Evolutionary conservation across 2,888 invertebrate genomes (phyloP).

Genomic region (Orchestes rusci): DNA sequence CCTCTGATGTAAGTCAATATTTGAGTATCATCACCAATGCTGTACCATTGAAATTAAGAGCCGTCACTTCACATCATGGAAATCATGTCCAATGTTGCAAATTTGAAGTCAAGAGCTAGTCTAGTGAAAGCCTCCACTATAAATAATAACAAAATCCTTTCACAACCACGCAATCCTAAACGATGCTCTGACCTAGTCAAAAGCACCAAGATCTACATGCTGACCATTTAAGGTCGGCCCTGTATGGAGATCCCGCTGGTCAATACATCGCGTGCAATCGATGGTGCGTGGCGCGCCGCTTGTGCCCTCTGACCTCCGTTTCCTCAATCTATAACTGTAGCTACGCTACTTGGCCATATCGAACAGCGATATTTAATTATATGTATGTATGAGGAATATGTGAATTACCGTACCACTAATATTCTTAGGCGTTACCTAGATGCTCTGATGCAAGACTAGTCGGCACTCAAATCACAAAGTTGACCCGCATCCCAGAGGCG

Average conservation of each 20-base stretch:
- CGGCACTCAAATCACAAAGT: constrained; percentile 19
- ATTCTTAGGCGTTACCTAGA: constrained; percentile 19
- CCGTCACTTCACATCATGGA: too few species aligned
- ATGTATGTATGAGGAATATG: constrained; percentile 30
- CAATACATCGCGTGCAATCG: constrained; percentile 25
- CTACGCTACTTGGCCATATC: constrained; percentile 40
- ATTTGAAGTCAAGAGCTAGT: background rate
- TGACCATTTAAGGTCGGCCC: constrained; percentile 16
- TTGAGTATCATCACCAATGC: too few species aligned
- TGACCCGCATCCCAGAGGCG: constrained; percentile 20
- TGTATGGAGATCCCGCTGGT: constrained; percentile 13
- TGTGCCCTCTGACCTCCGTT: constrained; percentile 40
- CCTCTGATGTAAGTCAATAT: too few species aligned
- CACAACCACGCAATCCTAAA: too few species aligned
- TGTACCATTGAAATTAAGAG: too few species aligned
- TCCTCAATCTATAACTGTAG: constrained; percentile 39
- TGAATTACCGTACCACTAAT: constrained; percentile 35
- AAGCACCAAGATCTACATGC: too few species aligned
- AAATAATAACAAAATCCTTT: too few species aligned
- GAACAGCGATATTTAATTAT: constrained; percentile 37
- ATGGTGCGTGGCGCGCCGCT: constrained; percentile 41
- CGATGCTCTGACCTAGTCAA: too few species aligned
- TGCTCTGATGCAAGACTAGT: constrained; percentile 16
- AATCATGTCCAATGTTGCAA: too few species aligned
- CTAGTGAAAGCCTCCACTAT: too few species aligned